These are phyloP conservation scores for Araneus ventricosus DNA, from an alignment of 1,140 invertebrate genomes.

Conservation along the genomic window DNA sequence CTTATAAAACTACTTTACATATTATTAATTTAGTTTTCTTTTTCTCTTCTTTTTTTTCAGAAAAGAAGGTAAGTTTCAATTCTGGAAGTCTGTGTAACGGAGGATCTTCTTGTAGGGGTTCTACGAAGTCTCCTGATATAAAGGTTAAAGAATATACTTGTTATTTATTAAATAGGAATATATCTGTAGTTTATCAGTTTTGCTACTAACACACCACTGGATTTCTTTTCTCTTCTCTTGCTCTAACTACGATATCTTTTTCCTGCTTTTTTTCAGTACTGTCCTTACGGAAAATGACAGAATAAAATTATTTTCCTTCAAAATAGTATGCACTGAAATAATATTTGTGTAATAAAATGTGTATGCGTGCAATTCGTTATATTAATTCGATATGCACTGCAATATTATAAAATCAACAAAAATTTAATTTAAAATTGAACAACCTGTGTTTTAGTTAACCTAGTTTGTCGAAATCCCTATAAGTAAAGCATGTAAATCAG, in stretches of 20 bases:
- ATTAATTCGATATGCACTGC: no score
- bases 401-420: no score
- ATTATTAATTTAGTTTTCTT: neutral
- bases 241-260: neutral
- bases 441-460: no score
- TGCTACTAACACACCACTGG: neutral
- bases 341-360: no score
- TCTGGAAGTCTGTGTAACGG: slow-evolving; percentile 70
- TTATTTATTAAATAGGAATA: neutral
- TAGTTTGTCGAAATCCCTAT: no score
- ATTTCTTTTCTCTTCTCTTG: neutral
- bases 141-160: slow-evolving; percentile 60
- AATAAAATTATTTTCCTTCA: no score
- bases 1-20: neutral
- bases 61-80: slow-evolving; percentile 75
- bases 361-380: no score
- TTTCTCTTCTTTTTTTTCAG: slow-evolving; percentile 44
- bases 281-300: no score
- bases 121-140: slow-evolving; percentile 69
- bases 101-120: slow-evolving; percentile 66
- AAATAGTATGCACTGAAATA: no score
- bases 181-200: neutral
- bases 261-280: no score
- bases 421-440: no score
- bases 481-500: no score